Conservation (phyloP, 2,797 vertebrate species). For the Sebastes vulpes region DNA sequence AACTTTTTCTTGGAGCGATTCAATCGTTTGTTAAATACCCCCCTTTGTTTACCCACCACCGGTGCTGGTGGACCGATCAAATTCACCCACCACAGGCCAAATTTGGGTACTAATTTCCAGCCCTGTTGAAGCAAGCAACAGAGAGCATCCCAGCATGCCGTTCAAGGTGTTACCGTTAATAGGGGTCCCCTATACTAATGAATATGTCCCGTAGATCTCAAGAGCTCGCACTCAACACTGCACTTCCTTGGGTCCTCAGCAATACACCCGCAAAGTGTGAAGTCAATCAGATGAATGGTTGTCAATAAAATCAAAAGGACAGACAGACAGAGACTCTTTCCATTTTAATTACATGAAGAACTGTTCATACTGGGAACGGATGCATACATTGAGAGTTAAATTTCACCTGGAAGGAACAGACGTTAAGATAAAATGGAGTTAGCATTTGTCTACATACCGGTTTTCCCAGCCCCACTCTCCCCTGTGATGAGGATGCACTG, state of each 20-base stretch:
- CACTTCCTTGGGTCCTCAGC: neutral
- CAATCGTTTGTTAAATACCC: neutral
- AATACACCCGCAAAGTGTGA: fast-evolving
- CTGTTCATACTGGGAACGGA: neutral
- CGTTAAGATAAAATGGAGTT: neutral
- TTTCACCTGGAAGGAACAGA: neutral
- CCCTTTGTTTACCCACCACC: neutral
- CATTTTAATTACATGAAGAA: neutral
- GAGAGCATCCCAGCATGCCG: neutral
- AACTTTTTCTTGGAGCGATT: neutral
- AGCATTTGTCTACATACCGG: conserved; percentile 83
- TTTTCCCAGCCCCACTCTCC: conserved; percentile 98
- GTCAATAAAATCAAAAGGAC: neutral
- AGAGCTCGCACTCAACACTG: too few relatives aligned
- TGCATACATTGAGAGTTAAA: neutral
- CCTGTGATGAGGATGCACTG: conserved; percentile 99
- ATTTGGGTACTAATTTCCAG: neutral
- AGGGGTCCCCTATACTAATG: neutral
- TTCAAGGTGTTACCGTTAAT: neutral
- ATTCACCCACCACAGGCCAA: neutral
- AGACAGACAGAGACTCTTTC: neutral
- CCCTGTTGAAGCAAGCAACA: neutral
- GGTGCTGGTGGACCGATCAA: neutral
- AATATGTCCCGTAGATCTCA: neutral
- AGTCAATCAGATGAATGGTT: neutral